A percentile compares a stretch with the other conserved stretches of the same genome.
These are phyloP conservation scores for Deilephila elpenor DNA, from an alignment of 2,888 invertebrate species.

Conservation along the genomic window DNA sequence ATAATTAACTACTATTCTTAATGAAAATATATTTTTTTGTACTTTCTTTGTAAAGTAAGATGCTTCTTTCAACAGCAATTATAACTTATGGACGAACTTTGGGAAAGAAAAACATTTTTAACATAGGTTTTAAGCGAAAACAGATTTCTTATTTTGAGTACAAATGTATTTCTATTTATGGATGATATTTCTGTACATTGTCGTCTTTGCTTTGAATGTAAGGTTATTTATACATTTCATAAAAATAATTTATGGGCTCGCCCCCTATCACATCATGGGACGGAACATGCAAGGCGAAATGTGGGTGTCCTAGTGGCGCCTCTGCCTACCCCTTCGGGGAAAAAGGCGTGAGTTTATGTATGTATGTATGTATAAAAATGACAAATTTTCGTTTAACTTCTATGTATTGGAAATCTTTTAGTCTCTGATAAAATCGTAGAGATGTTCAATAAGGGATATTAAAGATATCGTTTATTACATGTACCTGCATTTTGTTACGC, in stretches of 20 bases:
- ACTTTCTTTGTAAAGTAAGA: not conserved
- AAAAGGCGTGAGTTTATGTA: too few relatives aligned
- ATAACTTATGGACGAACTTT: not conserved
- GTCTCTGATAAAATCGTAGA: not conserved
- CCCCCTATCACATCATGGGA: too few relatives aligned
- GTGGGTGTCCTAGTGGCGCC: too few relatives aligned
- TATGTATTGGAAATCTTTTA: not conserved
- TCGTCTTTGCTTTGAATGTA: not conserved
- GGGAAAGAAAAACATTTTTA: not conserved
- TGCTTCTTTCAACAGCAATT: not conserved
- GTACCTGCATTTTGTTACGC: too few relatives aligned
- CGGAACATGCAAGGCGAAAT: too few relatives aligned
- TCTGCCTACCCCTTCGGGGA: too few relatives aligned
- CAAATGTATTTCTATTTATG: conserved; percentile 6
- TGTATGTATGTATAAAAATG: too few relatives aligned
- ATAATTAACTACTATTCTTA: too few relatives aligned
- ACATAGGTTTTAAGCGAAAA: not conserved
- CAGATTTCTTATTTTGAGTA: not conserved
- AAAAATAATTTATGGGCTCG: too few relatives aligned
- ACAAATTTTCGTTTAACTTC: not conserved
- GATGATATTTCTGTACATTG: not conserved
- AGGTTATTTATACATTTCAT: not conserved
- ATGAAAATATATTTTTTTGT: not conserved
- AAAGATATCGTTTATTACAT: not conserved
- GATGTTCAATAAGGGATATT: conserved; percentile 2